Evolutionary conservation across 64 coral and sea anemone species (phyloP).

Genomic region (Trachythela sp.): DNA sequence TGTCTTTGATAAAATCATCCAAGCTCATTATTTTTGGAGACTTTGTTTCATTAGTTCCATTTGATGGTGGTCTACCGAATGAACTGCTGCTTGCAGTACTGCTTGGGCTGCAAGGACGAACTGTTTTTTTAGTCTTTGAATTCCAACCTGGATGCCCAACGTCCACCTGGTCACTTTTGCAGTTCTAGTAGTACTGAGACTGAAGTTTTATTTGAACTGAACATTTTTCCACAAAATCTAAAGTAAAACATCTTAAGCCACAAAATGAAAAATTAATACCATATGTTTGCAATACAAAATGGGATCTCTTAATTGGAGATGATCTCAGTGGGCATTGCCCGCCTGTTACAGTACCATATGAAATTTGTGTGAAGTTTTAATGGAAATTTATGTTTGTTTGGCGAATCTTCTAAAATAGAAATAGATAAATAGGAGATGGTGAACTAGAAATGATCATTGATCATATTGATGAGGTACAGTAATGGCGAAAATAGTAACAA

Average conservation of each 20-base stretch:
- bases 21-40: neutral
- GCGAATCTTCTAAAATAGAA: no score
- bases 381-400: no score
- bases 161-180: conserved; percentile 5
- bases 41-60: neutral
- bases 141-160: neutral
- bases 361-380: no score
- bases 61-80: conserved; percentile 17
- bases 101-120: neutral
- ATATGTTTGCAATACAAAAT: no score
- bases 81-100: neutral
- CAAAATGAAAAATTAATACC: neutral
- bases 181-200: neutral
- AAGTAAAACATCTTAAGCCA: neutral
- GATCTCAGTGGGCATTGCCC: no score
- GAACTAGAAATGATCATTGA: no score
- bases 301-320: no score
- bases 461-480: no score
- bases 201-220: neutral
- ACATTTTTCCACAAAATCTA: conserved; percentile 11
- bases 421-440: no score
- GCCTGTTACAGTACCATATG: no score
- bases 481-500: no score
- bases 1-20: neutral
- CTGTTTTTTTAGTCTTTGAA: neutral